phyloP scores from a whole-genome alignment of 2,888 invertebrate species.

The Nipponacmea schrenckii region DNA sequence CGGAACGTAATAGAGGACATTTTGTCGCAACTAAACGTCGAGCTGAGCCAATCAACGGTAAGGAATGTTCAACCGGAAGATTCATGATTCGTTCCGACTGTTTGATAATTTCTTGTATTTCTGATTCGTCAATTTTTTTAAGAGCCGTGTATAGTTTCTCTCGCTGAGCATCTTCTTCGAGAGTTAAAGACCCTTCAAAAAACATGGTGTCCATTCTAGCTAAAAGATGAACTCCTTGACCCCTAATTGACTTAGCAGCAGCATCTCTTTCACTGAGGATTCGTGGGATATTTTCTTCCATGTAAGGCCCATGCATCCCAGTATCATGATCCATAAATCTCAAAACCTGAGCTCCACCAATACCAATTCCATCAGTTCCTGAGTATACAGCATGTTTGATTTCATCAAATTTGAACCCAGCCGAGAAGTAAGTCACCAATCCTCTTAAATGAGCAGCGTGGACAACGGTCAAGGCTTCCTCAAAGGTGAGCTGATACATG shows the following conservation, averaged over 20 bases:
- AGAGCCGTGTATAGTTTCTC: slow-evolving; percentile 38
- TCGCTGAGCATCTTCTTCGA: slow-evolving; percentile 32
- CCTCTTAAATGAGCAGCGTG: slow-evolving; percentile 44
- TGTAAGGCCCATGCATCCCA: slow-evolving; percentile 50
- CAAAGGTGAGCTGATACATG: slow-evolving; percentile 46
- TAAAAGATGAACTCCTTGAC: slow-evolving; percentile 39
- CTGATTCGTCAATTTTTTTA: slow-evolving; percentile 29
- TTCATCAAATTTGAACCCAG: slow-evolving; percentile 49
- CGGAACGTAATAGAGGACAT: slow-evolving; percentile 20
- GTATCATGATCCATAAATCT: slow-evolving; percentile 44
- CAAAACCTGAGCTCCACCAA: slow-evolving; percentile 46
- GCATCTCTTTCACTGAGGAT: slow-evolving; percentile 40
- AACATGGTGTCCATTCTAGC: slow-evolving; percentile 46
- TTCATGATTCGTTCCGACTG: slow-evolving; percentile 24
- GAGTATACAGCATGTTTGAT: slow-evolving; percentile 46
- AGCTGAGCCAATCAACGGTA: slow-evolving; percentile 32
- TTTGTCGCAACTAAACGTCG: slow-evolving; percentile 33
- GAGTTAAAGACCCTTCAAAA: slow-evolving; percentile 42
- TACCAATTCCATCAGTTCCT: slow-evolving; percentile 46
- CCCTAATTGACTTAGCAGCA: slow-evolving; percentile 37
- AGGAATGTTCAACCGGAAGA: slow-evolving; percentile 26
- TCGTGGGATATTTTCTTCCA: slow-evolving; percentile 46
- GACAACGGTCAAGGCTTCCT: slow-evolving; percentile 43
- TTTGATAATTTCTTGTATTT: slow-evolving; percentile 17
- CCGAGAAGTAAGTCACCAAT: slow-evolving; percentile 45